Evolutionary conservation across 2,113 vertebrate species (phyloP).

Genomic region (Menidia beryllina): DNA sequence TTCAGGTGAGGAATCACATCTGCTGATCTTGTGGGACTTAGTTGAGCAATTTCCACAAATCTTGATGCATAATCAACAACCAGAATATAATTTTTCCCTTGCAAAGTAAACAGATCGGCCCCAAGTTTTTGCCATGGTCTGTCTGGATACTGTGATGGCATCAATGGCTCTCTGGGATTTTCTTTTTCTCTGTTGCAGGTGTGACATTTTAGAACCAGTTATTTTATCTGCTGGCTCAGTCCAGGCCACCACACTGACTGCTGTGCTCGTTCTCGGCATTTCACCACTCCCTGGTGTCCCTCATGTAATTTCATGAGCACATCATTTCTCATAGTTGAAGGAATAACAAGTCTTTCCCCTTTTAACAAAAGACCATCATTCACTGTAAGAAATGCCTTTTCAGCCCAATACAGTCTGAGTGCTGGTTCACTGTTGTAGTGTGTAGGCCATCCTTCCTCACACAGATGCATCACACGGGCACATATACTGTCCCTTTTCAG

Average conservation of each 20-base stretch:
- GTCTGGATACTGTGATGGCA: not conserved
- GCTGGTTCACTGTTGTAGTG: not conserved
- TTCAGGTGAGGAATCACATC: not conserved
- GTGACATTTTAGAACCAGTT: not conserved
- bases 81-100: not conserved
- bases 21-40: not conserved
- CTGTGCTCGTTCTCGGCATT: not conserved
- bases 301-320: not conserved
- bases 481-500: too few species aligned
- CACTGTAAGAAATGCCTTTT: not conserved
- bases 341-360: not conserved
- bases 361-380: not conserved
- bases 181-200: not conserved
- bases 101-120: constrained; percentile 2
- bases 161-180: constrained; percentile 11
- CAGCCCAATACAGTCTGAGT: not conserved
- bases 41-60: not conserved
- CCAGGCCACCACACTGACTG: not conserved
- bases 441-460: constrained; percentile 6
- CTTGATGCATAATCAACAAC: not conserved
- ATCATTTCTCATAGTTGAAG: not conserved
- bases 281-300: not conserved
- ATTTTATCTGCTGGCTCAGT: constrained; percentile 2
- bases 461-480: not conserved
- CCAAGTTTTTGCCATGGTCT: not conserved